Base-by-base conservation (phyloP, 2,888 invertebrate species). In the Ophion obscuratus region DNA sequence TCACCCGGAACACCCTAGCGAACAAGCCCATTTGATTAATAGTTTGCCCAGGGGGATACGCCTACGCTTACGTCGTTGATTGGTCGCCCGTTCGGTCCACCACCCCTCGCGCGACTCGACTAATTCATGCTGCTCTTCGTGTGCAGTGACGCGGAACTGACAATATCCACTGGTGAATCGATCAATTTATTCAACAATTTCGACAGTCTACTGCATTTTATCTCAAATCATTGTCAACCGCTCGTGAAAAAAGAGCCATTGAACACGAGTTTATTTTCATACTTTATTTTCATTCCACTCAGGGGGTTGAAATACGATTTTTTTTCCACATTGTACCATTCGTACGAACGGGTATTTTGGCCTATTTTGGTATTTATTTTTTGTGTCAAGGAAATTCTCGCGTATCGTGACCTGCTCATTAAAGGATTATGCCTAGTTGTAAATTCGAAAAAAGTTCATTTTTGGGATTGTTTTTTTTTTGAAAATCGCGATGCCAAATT, bases 11-110 rank as follows among this genome's bases (percentile, higher is more conserved):
- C 89, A 87, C 87, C 84, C 79, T 73, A 80, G 36, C 84, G 88
- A 89, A 91, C 91, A 89, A 91, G 88, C 90, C 90, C 90, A 87
- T 87, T 87, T 90, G 90, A 91, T 92, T 91, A 91, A 91, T 89
- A 90, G 88, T 86, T 86, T 86, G 74, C 86, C 83, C 86, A 83
- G 36, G 86, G 83, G 86, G 71, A 47, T 82, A 40, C 44, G 11
- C 78, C 57, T 74, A 53, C 61, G 70, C 76, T 78, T 74, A 53
- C 78, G 66, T 73, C 74, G 81, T 67, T 66, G 73, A 73, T 81
- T 81, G 44, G 67, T 44, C 68, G 40, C 59, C 59, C 44, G 44
- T 61, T 61, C 61, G 59, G 36, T 61, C 57, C 24, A 78, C 27
- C 77, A 61, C 62, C 36, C 44, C n/a, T 36, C 61, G 47, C 40